Percentiles rank a stretch among this genome's conserved stretches.
These are phyloP conservation scores for Oreonectes daqikongensis DNA, from an alignment of 2,797 vertebrate genomes.

Conservation along the genomic window DNA sequence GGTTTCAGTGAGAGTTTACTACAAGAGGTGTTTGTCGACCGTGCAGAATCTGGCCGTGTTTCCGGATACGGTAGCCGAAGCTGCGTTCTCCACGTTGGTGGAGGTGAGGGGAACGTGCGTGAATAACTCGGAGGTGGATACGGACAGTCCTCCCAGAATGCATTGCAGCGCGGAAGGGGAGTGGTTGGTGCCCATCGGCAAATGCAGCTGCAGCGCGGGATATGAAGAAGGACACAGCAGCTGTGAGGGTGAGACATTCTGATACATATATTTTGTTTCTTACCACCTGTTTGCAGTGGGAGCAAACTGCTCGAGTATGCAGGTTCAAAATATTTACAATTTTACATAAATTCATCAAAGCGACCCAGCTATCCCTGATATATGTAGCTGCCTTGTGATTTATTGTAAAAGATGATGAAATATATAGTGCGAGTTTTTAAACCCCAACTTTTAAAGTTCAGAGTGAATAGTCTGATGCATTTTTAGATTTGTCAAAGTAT, in stretches of 20 bases:
- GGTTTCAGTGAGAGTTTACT: conserved; percentile 92
- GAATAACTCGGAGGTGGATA: conserved; percentile 86
- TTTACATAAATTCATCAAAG: conserved; percentile 12
- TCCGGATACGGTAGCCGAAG: conserved; percentile 90
- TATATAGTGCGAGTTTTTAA: background rate
- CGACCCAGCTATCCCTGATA: background rate
- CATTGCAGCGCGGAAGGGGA: conserved; percentile 95
- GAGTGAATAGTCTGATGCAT: background rate
- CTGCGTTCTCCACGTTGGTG: conserved; percentile 90
- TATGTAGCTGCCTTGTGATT: background rate
- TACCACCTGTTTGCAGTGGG: background rate
- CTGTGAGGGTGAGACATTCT: conserved; percentile 90
- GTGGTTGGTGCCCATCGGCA: conserved; percentile 94
- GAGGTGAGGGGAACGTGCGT: conserved; percentile 91
- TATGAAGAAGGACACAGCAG: conserved; percentile 90
- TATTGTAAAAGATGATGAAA: conserved; percentile 1
- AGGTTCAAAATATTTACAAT: background rate
- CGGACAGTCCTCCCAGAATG: conserved; percentile 91
- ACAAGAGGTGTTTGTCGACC: conserved; percentile 88
- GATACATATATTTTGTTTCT: background rate
- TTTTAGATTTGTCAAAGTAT: background rate
- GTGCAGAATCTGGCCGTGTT: conserved; percentile 90
- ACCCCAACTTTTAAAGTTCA: background rate
- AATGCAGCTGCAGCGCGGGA: conserved; percentile 91
- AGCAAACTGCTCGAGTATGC: background rate